Conservation (phyloP, 2,113 vertebrate species). For the Hyperoodon ampullatus region DNA sequence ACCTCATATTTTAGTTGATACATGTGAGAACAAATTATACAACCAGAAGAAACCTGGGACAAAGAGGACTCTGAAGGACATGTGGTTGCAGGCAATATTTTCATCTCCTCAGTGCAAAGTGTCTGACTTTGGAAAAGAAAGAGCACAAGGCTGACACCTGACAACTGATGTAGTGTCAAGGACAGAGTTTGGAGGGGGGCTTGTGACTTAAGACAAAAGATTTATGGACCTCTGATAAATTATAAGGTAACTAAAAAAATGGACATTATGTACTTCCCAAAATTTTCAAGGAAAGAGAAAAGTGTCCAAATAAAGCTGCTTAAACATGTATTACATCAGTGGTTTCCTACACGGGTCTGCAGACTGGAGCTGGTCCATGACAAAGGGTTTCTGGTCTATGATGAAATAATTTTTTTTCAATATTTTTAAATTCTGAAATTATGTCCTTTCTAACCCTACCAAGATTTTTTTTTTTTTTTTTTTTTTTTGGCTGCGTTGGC, state of each 20-base stretch:
- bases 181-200: not conserved
- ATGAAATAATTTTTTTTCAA: not conserved
- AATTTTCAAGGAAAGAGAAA: constrained; percentile 34
- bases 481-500: too few relatives aligned
- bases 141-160: not conserved
- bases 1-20: not conserved
- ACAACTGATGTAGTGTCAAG: not conserved
- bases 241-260: constrained; percentile 21
- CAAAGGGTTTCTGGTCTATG: not conserved
- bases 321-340: not conserved
- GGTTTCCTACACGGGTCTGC: not conserved
- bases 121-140: not conserved
- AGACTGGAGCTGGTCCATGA: not conserved
- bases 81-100: not conserved
- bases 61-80: not conserved
- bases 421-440: constrained; percentile 11
- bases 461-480: not conserved
- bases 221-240: not conserved
- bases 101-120: not conserved
- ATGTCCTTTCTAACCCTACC: not conserved
- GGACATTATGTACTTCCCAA: not conserved
- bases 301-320: not conserved
- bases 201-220: not conserved
- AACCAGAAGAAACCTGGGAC: not conserved
- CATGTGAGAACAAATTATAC: not conserved